These are phyloP conservation scores for Mythimna ferrago DNA, from an alignment of 2,888 invertebrate species.

Conservation along the genomic window DNA sequence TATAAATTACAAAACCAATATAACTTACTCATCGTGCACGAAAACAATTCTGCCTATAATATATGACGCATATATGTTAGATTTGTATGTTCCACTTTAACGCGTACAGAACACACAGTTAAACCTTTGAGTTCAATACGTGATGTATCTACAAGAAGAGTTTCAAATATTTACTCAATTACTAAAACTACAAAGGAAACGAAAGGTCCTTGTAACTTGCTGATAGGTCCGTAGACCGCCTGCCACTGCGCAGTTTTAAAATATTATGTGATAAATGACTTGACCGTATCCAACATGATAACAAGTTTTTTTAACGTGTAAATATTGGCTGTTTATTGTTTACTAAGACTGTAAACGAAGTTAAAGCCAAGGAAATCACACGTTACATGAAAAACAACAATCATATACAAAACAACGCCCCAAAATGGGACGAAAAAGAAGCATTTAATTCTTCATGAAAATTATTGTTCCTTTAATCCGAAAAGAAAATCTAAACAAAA, in stretches of 20 bases:
- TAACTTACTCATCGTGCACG: conserved; percentile 4
- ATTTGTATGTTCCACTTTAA: conserved; percentile 4
- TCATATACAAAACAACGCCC: background rate
- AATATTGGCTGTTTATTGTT: conserved; percentile 32
- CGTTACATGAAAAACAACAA: background rate
- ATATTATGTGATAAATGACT: conserved; percentile 37
- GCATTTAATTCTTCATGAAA: background rate
- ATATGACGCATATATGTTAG: conserved; percentile 20
- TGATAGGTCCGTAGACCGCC: conserved; percentile 26
- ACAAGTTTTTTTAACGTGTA: conserved; percentile 36
- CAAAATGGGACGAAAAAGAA: background rate
- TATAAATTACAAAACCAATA: conserved; percentile 26
- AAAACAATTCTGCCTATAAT: conserved; percentile 35
- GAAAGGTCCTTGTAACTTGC: conserved; percentile 26
- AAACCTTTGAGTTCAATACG: conserved; percentile 45
- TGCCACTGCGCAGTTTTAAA: conserved; percentile 55
- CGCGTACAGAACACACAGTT: conserved; percentile 8
- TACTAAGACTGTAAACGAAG: conserved; percentile 6
- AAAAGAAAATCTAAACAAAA: conserved; percentile 6
- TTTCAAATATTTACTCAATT: conserved; percentile 42
- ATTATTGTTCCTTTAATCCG: background rate
- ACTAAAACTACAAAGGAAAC: conserved; percentile 56
- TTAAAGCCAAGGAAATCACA: background rate
- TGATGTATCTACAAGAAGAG: conserved; percentile 55
- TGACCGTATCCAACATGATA: conserved; percentile 25